These are phyloP conservation scores for Notiomystis cincta DNA, from an alignment of 2,113 vertebrate species.

Conservation along the genomic window DNA sequence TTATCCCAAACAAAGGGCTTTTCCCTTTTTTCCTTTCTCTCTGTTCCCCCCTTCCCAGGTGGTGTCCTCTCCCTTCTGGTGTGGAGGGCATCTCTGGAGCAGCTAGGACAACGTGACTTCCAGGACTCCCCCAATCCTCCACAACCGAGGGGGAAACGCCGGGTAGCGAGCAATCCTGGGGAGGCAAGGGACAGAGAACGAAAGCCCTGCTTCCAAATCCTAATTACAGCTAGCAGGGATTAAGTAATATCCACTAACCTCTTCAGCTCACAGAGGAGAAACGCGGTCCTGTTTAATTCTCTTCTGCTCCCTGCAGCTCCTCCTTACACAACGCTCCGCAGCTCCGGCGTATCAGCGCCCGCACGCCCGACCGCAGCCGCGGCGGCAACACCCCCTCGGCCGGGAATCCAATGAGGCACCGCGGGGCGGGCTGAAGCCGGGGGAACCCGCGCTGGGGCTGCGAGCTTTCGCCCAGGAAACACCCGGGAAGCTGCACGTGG, in stretches of 20 bases:
- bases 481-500: accelerated
- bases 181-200: neutral
- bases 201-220: neutral
- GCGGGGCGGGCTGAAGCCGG: conserved; percentile 2
- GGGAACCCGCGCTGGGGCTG: accelerated
- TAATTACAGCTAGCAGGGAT: neutral
- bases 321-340: neutral
- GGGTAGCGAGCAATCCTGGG: neutral
- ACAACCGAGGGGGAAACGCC: neutral
- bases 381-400: conserved; percentile 22
- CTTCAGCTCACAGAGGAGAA: neutral
- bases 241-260: conserved; percentile 44
- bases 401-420: neutral
- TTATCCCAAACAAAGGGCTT: neutral
- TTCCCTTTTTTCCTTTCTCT: neutral
- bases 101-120: neutral
- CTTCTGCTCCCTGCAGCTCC: neutral
- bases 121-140: neutral
- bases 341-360: neutral
- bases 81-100: neutral
- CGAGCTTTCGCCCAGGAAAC: accelerated
- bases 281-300: neutral
- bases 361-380: neutral
- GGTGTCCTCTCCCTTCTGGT: neutral
- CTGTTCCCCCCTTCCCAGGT: accelerated